Conservation (phyloP, 2,797 vertebrate species). For the Pangasius mekongensis region DNA sequence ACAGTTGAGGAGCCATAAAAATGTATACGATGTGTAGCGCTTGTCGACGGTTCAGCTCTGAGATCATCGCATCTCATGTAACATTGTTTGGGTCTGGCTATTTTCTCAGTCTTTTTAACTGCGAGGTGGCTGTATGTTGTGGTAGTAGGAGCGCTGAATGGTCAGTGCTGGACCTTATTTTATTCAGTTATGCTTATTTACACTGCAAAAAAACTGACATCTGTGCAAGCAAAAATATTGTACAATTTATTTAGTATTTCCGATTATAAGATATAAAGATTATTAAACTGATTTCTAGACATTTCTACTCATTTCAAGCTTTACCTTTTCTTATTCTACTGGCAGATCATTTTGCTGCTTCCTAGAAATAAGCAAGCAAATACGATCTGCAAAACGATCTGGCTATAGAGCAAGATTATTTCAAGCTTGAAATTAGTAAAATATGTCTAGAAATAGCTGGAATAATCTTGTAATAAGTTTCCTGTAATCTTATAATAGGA, state of each 20-base stretch:
- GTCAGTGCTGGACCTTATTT: not conserved
- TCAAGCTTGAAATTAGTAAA: not conserved
- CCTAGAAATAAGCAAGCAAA: not conserved
- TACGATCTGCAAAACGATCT: not conserved
- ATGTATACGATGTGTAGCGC: not conserved
- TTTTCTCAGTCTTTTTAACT: not conserved
- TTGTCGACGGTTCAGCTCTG: too few relatives aligned
- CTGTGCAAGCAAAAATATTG: not conserved
- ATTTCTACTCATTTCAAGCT: not conserved
- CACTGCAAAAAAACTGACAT: not conserved
- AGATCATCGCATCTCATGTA: not conserved
- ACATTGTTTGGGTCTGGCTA: not conserved
- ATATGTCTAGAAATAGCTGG: not conserved
- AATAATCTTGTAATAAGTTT: not conserved
- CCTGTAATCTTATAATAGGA: not conserved
- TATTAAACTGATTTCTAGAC: not conserved
- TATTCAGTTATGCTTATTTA: not conserved
- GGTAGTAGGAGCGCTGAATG: not conserved
- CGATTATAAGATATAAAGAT: not conserved
- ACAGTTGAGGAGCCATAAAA: not conserved
- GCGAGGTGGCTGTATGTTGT: not conserved
- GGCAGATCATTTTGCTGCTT: not conserved
- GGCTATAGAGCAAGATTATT: not conserved
- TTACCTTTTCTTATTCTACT: not conserved
- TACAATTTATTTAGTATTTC: not conserved